A percentile compares a stretch with the other conserved stretches of the same genome.
Conservation (phyloP, 2,797 vertebrate genomes). For the Pangasius macronema region DNA sequence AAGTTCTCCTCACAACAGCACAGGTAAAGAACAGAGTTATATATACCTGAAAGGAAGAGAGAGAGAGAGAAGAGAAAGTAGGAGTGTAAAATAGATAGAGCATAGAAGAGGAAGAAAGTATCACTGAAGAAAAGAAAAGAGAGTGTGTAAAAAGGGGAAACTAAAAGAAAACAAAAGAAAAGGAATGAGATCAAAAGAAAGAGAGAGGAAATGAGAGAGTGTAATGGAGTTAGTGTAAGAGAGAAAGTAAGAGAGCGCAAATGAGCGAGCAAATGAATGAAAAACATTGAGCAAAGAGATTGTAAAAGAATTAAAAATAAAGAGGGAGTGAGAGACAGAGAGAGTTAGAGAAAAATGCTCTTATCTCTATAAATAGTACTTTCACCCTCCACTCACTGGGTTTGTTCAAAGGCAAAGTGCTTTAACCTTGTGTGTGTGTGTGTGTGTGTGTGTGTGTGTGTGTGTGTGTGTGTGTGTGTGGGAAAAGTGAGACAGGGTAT, state of each 20-base stretch:
- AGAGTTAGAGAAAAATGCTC: not conserved
- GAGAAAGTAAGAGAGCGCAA: not conserved
- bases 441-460: slow-evolving; percentile 16
- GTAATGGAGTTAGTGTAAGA: too few relatives aligned
- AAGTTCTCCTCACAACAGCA: not conserved
- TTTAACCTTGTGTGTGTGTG: slow-evolving; percentile 24
- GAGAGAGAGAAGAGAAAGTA: not conserved
- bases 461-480: slow-evolving; percentile 21
- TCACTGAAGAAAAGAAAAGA: not conserved
- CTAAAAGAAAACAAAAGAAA: not conserved
- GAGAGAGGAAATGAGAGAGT: not conserved
- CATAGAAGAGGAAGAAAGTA: not conserved
- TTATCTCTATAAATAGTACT: slow-evolving; percentile 35
- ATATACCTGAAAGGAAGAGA: not conserved
- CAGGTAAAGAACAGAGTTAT: not conserved
- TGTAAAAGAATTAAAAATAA: too few relatives aligned
- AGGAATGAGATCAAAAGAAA: not conserved
- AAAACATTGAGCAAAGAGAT: not conserved
- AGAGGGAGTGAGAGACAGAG: slow-evolving; percentile 6
- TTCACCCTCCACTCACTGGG: not conserved
- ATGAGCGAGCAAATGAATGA: not conserved
- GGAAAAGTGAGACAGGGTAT: not conserved
- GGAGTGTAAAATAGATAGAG: too few relatives aligned
- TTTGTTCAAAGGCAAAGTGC: slow-evolving; percentile 19
- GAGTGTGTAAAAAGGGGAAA: not conserved